phyloP scores from a whole-genome alignment of 2,797 vertebrate species.

The Rousettus madagascariensis region DNA sequence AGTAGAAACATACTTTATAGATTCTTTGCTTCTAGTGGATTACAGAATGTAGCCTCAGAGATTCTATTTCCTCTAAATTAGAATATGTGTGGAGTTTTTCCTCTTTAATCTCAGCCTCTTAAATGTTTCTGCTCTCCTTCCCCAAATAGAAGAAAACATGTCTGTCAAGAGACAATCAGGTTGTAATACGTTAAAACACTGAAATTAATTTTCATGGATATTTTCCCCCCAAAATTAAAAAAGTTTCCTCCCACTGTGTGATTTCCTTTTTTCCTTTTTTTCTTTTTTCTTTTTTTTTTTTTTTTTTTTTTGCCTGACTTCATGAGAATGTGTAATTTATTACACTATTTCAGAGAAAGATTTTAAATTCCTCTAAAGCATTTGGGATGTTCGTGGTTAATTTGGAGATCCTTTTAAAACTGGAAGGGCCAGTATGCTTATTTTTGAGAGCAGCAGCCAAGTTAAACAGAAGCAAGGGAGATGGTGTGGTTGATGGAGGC shows the following conservation, averaged over 20 bases:
- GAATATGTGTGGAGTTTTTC: background rate
- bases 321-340: background rate
- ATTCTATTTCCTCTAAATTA: background rate
- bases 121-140: background rate
- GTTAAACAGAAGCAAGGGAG: background rate
- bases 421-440: background rate
- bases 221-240: background rate
- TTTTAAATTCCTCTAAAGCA: slow-evolving; percentile 15
- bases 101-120: background rate
- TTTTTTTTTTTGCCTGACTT: background rate
- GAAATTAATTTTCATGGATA: background rate
- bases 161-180: background rate
- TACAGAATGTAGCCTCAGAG: background rate
- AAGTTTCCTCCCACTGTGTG: background rate
- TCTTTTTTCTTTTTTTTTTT: background rate
- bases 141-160: background rate
- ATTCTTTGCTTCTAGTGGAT: background rate
- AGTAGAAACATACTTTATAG: background rate
- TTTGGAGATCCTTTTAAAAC: background rate
- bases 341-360: background rate
- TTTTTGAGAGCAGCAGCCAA: background rate
- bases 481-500: fast-evolving
- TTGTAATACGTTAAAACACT: background rate
- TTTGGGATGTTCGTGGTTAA: background rate
- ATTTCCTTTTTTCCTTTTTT: too few relatives aligned